A percentile compares a stretch with the other conserved stretches of the same genome.
Conservation (phyloP, 2,888 invertebrate species). For the Eurois occulta region DNA sequence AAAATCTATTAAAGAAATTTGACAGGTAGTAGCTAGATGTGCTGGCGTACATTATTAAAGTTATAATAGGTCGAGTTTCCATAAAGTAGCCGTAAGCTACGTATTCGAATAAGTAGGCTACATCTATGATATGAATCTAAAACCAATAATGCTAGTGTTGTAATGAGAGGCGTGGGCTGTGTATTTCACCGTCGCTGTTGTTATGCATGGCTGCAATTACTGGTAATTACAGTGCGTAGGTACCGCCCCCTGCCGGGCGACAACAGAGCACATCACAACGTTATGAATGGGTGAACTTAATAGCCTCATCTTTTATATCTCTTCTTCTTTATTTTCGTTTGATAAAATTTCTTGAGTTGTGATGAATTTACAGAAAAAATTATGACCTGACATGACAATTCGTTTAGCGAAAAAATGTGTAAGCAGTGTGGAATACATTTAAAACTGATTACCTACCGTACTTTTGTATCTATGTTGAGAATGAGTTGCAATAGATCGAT, state of each 20-base stretch:
- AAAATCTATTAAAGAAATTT: too few species aligned
- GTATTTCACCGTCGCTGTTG: constrained; percentile 49
- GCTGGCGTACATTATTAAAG: constrained; percentile 32
- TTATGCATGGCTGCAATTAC: constrained; percentile 79
- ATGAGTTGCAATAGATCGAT: constrained; percentile 44
- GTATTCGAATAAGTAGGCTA: constrained; percentile 24
- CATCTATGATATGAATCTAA: constrained; percentile 41
- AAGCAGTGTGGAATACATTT: constrained; percentile 33
- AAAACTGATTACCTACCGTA: constrained; percentile 39
- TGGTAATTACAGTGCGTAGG: constrained; percentile 74
- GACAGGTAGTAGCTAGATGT: too few species aligned
- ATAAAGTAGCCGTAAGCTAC: constrained; percentile 42
- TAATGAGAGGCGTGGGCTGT: constrained; percentile 53
- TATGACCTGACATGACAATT: constrained; percentile 12
- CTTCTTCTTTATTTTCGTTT: constrained; percentile 22
- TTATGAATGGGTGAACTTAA: constrained; percentile 65
- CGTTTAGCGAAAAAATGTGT: constrained; percentile 4
- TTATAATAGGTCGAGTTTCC: constrained; percentile 32
- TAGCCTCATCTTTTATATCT: constrained; percentile 25
- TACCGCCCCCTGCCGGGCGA: constrained; percentile 74
- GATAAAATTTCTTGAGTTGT: constrained; percentile 10
- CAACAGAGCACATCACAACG: constrained; percentile 48
- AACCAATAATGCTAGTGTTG: constrained; percentile 47
- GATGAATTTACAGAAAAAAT: constrained; percentile 41
- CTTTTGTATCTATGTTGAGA: constrained; percentile 24